These are phyloP conservation scores for Todiramphus saurophagus DNA, from an alignment of 2,113 vertebrate genomes.

Conservation along the genomic window DNA sequence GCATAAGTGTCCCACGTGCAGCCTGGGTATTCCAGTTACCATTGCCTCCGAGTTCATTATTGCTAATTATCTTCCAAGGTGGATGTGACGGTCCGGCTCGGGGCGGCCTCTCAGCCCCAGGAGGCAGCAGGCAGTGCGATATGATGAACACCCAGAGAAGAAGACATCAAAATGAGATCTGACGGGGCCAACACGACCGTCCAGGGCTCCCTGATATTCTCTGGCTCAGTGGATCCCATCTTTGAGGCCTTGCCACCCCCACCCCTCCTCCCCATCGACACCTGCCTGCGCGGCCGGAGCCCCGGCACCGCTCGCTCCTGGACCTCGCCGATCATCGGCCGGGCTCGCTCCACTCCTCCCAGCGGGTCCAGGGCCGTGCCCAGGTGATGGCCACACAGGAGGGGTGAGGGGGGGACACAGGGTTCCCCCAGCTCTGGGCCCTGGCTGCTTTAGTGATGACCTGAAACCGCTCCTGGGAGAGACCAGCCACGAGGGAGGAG, in stretches of 20 bases:
- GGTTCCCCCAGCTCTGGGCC: neutral
- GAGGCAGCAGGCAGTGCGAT: neutral
- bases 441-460: neutral
- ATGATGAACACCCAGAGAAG: neutral
- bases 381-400: neutral
- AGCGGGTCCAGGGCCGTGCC: fast-evolving
- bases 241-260: neutral
- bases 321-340: neutral
- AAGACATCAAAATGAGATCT: neutral
- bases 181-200: fast-evolving
- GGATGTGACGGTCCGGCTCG: fast-evolving
- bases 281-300: neutral
- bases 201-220: neutral
- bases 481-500: neutral
- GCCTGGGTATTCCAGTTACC: conserved; percentile 10
- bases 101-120: fast-evolving
- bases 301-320: fast-evolving
- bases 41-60: conserved; percentile 58
- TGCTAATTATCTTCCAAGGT: conserved; percentile 61
- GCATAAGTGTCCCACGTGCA: conserved; percentile 14
- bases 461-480: neutral
- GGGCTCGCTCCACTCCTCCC: neutral
- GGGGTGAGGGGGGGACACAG: fast-evolving
- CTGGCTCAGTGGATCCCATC: neutral
- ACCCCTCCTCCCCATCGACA: fast-evolving